A percentile compares a stretch with the other conserved stretches of the same genome.
phyloP scores from a whole-genome alignment of 2,113 vertebrate genomes.

The Phyllostomus discolor region DNA sequence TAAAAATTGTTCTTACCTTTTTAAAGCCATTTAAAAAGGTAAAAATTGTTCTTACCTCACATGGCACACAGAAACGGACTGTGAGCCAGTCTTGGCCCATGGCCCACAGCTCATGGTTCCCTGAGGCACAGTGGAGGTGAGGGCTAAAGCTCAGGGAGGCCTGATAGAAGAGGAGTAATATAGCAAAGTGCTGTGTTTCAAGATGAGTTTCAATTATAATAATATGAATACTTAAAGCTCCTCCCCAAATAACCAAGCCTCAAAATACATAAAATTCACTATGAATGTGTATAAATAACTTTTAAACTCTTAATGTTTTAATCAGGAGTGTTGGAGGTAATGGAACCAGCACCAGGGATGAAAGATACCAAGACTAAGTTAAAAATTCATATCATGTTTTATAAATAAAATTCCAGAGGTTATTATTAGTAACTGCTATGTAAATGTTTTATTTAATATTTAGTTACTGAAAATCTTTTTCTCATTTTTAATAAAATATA shows the following conservation, averaged over 20 bases:
- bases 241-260: not conserved
- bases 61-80: not conserved
- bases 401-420: not conserved
- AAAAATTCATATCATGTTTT: not conserved
- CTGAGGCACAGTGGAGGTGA: not conserved
- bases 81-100: not conserved
- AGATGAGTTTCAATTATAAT: not conserved
- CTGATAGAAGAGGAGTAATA: not conserved
- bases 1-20: not conserved
- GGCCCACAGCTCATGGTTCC: rapidly evolving
- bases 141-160: not conserved
- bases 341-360: not conserved
- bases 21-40: not conserved
- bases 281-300: not conserved
- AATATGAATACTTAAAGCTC: not conserved
- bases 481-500: not conserved
- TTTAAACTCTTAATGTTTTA: not conserved
- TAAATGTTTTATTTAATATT: not conserved
- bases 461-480: not conserved
- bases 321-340: not conserved
- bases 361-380: not conserved
- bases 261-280: not conserved
- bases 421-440: not conserved
- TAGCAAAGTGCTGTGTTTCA: not conserved
- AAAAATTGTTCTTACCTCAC: not conserved